These are phyloP conservation scores for Notodonta ziczac DNA, from an alignment of 2,888 invertebrate species.

Conservation along the genomic window DNA sequence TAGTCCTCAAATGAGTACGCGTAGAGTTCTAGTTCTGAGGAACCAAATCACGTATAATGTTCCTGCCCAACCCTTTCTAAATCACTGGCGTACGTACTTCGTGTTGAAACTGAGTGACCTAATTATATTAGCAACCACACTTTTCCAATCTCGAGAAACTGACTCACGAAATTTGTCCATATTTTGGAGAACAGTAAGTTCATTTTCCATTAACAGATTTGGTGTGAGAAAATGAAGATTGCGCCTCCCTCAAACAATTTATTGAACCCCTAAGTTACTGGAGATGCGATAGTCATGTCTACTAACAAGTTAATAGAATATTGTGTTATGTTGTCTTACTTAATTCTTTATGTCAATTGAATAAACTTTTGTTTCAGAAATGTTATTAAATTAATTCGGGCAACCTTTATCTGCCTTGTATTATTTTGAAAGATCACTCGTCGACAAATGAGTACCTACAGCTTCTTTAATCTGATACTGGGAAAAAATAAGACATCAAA, in stretches of 20 bases:
- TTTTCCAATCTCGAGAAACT: constrained; percentile 35
- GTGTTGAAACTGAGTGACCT: constrained; percentile 52
- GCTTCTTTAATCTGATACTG: too few relatives aligned
- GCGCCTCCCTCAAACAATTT: constrained; percentile 55
- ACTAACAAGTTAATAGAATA: constrained; percentile 55
- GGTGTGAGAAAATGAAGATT: constrained; percentile 35
- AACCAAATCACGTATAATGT: background rate
- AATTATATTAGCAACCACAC: constrained; percentile 53
- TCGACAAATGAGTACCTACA: too few relatives aligned
- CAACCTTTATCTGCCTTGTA: too few relatives aligned
- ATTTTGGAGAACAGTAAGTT: constrained; percentile 24
- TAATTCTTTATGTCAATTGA: too few relatives aligned
- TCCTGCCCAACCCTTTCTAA: constrained; percentile 32
- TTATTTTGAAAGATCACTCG: too few relatives aligned
- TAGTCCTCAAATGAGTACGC: too few relatives aligned
- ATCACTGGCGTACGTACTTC: constrained; percentile 40
- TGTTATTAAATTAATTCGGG: too few relatives aligned
- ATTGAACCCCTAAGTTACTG: constrained; percentile 52
- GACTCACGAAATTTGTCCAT: constrained; percentile 29
- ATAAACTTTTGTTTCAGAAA: too few relatives aligned
- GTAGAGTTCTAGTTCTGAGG: too few relatives aligned
- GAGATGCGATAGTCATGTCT: constrained; percentile 54
- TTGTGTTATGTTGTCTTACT: background rate
- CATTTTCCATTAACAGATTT: constrained; percentile 24
- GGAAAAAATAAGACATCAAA: too few relatives aligned